Conservation (phyloP, 2,888 invertebrate genomes). For the Nomada fucata region DNA sequence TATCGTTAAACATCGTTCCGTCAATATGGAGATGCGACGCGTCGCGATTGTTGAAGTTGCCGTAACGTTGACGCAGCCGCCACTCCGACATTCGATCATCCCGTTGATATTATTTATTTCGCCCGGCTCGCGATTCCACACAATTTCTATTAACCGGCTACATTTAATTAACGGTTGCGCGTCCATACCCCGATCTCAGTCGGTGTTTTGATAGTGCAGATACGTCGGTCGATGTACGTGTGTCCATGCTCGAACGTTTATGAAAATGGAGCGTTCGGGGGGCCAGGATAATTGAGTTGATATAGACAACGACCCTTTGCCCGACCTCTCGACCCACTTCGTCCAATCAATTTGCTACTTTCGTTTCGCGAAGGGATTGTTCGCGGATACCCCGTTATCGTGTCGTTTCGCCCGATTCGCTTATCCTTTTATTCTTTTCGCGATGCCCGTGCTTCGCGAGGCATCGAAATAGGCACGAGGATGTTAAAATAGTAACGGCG, state of each 20-base stretch:
- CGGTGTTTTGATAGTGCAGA: slow-evolving; percentile 2
- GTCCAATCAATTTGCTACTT: slow-evolving; percentile 36
- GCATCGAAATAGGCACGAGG: too few species aligned
- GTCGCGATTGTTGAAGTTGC: slow-evolving; percentile 25
- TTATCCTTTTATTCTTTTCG: background rate
- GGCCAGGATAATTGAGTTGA: slow-evolving; percentile 25
- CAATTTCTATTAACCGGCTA: slow-evolving; percentile 27
- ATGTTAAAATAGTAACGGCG: background rate
- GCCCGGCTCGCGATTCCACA: slow-evolving; percentile 4
- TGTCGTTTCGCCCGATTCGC: background rate
- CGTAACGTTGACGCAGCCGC: slow-evolving; percentile 26
- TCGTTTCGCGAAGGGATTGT: slow-evolving; percentile 52
- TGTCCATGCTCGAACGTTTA: slow-evolving; percentile 56
- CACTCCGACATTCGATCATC: slow-evolving; percentile 22
- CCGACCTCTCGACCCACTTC: slow-evolving; percentile 29
- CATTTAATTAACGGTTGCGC: slow-evolving; percentile 30
- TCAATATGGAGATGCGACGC: slow-evolving; percentile 36
- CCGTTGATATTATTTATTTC: slow-evolving; percentile 33
- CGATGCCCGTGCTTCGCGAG: background rate
- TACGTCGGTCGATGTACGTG: slow-evolving; percentile 33
- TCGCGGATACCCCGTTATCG: slow-evolving; percentile 35
- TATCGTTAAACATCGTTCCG: slow-evolving; percentile 38
- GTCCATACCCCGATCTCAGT: background rate
- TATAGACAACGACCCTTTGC: slow-evolving; percentile 23
- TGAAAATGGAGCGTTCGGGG: slow-evolving; percentile 34